These are phyloP conservation scores for Daboia siamensis DNA, from an alignment of 2,113 vertebrate species.

Conservation along the genomic window DNA sequence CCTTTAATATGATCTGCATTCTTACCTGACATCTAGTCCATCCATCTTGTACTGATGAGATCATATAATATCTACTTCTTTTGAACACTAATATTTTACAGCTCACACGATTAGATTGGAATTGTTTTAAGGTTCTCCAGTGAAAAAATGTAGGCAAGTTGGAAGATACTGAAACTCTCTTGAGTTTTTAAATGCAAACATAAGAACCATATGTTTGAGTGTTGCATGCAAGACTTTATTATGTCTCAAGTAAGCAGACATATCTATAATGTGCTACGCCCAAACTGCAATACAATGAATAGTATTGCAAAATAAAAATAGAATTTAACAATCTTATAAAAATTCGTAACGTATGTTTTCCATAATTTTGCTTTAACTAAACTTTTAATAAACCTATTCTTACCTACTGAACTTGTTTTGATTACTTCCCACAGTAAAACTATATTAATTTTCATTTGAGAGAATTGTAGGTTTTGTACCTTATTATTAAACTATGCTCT, in stretches of 20 bases:
- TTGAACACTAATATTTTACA: no score
- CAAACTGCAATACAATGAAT: not conserved
- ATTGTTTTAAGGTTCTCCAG: not conserved
- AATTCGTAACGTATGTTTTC: not conserved
- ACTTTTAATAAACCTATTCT: not conserved
- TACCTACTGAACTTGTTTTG: not conserved
- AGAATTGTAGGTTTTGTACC: rapidly evolving
- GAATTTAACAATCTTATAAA: not conserved
- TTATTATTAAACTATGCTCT: constrained; percentile 7
- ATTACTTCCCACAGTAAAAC: not conserved
- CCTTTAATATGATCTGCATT: not conserved
- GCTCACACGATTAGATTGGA: not conserved
- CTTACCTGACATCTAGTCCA: not conserved
- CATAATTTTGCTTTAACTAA: not conserved
- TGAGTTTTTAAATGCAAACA: not conserved
- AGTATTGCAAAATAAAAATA: not conserved
- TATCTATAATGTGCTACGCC: not conserved
- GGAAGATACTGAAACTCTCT: not conserved
- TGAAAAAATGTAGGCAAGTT: not conserved
- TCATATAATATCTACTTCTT: not conserved
- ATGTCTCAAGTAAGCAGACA: not conserved
- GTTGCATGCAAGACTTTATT: not conserved
- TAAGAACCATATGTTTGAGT: not conserved
- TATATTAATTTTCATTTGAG: not conserved
- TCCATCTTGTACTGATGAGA: not conserved